Percentiles rank a stretch among this genome's conserved stretches.
Conservation (phyloP, 2,113 vertebrate genomes). For the Eulacestoma nigropectus region DNA sequence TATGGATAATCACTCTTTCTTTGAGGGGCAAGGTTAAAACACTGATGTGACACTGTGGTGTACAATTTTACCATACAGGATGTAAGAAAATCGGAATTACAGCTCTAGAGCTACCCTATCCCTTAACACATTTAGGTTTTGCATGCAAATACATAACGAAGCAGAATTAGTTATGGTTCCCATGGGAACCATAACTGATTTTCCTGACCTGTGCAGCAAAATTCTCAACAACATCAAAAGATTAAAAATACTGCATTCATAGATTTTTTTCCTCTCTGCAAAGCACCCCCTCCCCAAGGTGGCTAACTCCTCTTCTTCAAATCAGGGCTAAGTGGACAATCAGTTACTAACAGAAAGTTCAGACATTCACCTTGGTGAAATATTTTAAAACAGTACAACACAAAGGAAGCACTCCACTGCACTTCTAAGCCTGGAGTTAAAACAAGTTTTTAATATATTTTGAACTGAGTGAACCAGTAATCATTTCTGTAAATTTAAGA, state of each 20-base stretch:
- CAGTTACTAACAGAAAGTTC: background rate
- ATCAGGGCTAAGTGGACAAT: background rate
- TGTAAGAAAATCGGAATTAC: background rate
- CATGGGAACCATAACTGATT: slow-evolving; percentile 62
- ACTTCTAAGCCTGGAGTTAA: background rate
- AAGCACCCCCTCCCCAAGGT: background rate
- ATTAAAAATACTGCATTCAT: slow-evolving; percentile 15
- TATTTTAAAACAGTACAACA: background rate
- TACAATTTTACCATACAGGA: background rate
- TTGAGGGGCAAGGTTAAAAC: background rate
- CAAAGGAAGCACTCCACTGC: background rate
- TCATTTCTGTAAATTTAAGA: background rate
- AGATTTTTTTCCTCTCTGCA: background rate
- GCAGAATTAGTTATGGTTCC: slow-evolving; percentile 52
- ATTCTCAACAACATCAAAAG: background rate
- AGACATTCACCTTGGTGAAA: background rate
- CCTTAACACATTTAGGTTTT: background rate
- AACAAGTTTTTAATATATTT: background rate
- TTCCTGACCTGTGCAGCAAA: slow-evolving; percentile 48
- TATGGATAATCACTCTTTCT: background rate
- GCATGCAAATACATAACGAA: slow-evolving; percentile 29
- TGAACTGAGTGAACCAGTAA: background rate
- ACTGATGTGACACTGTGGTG: background rate
- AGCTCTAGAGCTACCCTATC: background rate
- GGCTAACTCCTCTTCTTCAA: background rate